Evolutionary conservation across 2,797 vertebrate genomes (phyloP), one percentile per base, ranked within the genome.

Genomic region (Parauchenoglanis ngamensis): DNA sequence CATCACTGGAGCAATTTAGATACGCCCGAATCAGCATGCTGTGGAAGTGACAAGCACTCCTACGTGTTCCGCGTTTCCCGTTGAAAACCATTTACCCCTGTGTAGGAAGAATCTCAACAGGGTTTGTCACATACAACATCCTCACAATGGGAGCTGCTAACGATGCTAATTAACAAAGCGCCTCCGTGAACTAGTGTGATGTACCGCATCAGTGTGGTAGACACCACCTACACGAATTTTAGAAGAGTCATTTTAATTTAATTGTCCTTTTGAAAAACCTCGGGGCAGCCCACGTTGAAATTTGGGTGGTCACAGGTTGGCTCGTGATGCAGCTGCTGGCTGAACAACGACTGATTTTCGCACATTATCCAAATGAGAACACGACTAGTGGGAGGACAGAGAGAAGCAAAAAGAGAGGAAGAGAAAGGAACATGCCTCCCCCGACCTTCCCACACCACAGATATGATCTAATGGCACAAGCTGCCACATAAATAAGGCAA

Each of bases 301-400:
- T 68, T 86, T 54, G 85, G 72, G 65, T 72, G 87, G 63, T 84
- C 84, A 68, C 25, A 44, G 86, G 81, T 85, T 89, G 72, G 65
- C 77, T 89, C 70, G 81, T 59, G 72, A 70, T 31, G n/a, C 78
- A 28, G 87, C 68, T 87, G 84, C 85, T 59, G 83, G 84, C 75
- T 77, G 81, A 88, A 76, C 72, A 54, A 40, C 12, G 56, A 67
- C 46, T 54, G 49, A 83, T 85, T 87, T 85, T 83, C 65, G 57
- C 67, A 87, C 73, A 57, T 89, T 86, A 90, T 83, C 81, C 76
- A 85, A 81, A 83, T 75, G 83, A 68, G 78, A 86, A 28, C 76
- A 73, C 1, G 12, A 70, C 52, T 77, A 35, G 84, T 90, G 82
- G 89, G 89, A 88, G 87, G 84, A 88, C 44, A 80, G 63, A 75